Base-by-base conservation (phyloP, 2,113 vertebrate species). In the Channa argus region DNA sequence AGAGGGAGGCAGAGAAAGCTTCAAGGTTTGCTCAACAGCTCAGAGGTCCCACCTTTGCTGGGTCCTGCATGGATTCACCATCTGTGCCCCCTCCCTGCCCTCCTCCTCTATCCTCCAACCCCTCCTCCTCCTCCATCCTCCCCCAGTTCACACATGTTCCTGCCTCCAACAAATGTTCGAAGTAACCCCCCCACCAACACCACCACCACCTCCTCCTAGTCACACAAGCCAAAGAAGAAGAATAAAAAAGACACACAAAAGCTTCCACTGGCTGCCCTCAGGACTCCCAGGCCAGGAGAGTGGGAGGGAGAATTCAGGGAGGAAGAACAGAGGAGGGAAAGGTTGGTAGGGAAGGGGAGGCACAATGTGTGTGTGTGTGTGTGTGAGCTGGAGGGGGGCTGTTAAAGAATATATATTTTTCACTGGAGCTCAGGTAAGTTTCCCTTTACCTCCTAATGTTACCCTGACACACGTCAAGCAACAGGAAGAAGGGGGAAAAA, bases 1-100 rank as follows among this genome's bases (percentile, higher is more conserved):
- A 10, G 61, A 15, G 76, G 63, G 59, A 44, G 49, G 44, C 14
- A 50, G 52, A 36, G 71, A 80, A 53, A 84, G 87, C 67, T 67
- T 39, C 8, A 36, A 88, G 89, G 82, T 85, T 87, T 87, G 70
- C 85, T 84, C 78, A 82, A 87, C 86, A 86, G 87, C 96, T 96
- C 92, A 83, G 95, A 95, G 95, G 96, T 96, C 94, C 95, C 96
- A 97, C 96, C 96, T 96, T 96, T 95, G 90, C 94, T 93, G 93
- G 95, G 95, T 96, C 95, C 95, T 94, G 96, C 94, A 95, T 94
- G 95, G 96, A 96, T 95, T 93, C 94, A 96, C 97, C 97, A 99
- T 99, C 97, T 99, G 97, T 98, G 96, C 95, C 95, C 92, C 89
- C 95, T 92, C 84, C 86, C 94, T 94, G 94, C 94, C 93, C 38